Percentiles rank a stretch among this genome's conserved stretches.
Conservation (phyloP, 2,113 vertebrate species). For the Sylvia atricapilla region DNA sequence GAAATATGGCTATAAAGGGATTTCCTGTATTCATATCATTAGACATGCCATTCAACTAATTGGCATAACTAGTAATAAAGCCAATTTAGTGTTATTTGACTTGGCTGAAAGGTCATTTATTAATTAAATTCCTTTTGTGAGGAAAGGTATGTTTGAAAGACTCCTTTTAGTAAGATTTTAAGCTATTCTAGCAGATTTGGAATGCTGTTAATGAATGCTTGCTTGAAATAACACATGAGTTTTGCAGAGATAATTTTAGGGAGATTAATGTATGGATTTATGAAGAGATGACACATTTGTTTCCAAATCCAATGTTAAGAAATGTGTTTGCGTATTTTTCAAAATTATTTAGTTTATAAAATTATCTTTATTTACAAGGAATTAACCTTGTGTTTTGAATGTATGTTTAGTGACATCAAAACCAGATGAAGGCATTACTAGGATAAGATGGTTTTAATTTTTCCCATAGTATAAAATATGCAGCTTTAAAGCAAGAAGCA, state of each 20-base stretch:
- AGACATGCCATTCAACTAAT: slow-evolving; percentile 18
- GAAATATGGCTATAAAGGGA: not conserved
- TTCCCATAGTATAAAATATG: not conserved
- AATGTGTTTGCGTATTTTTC: not conserved
- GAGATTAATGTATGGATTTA: not conserved
- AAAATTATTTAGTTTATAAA: not conserved
- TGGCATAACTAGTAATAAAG: not conserved
- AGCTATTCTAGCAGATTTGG: not conserved
- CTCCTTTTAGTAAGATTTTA: not conserved
- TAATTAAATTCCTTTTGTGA: not conserved
- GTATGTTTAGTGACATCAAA: not conserved
- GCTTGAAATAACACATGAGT: not conserved
- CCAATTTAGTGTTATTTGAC: not conserved
- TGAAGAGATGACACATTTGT: not conserved
- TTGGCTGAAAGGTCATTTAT: not conserved
- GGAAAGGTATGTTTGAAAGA: not conserved
- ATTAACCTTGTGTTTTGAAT: not conserved
- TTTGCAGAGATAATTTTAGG: not conserved
- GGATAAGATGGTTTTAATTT: not conserved
- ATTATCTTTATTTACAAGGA: not conserved
- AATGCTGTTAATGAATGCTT: not conserved
- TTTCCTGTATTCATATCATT: slow-evolving; percentile 36
- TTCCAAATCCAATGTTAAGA: not conserved
- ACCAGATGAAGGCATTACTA: slow-evolving; percentile 8
- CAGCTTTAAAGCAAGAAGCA: not conserved